Percentiles rank a stretch among this genome's conserved stretches.
Evolutionary conservation across 1,140 invertebrate species (phyloP).

Genomic region (Heliconius himera): DNA sequence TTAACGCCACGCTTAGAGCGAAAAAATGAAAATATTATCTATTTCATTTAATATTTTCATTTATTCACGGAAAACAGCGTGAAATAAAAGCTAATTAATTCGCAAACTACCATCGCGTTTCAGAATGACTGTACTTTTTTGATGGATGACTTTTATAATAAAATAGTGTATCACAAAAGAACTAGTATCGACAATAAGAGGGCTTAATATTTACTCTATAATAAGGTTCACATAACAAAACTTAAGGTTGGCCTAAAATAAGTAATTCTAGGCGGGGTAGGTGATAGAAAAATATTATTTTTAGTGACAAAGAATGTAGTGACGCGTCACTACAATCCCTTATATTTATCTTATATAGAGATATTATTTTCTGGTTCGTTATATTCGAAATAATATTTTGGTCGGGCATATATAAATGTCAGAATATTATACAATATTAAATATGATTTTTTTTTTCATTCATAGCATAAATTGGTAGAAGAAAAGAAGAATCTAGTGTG

Average conservation of each 20-base stretch:
- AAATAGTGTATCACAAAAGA: conserved; percentile 21
- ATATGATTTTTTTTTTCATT: too few relatives aligned
- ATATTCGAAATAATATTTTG: too few relatives aligned
- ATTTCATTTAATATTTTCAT: too few relatives aligned
- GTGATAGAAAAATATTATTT: not conserved
- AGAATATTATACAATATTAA: too few relatives aligned
- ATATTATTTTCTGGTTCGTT: too few relatives aligned
- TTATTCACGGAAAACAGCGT: not conserved
- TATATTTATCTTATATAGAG: not conserved
- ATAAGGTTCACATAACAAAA: conserved; percentile 18
- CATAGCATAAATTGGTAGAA: not conserved
- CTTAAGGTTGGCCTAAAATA: not conserved
- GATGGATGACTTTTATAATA: conserved; percentile 31
- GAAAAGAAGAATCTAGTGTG: too few relatives aligned
- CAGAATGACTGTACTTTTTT: conserved; percentile 22
- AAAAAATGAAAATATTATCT: too few relatives aligned
- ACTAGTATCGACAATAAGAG: conserved; percentile 24
- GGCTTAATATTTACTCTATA: conserved; percentile 21
- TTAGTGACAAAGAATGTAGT: too few relatives aligned
- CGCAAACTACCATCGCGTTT: not conserved
- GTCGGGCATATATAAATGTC: too few relatives aligned
- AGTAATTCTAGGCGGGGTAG: not conserved
- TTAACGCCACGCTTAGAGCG: too few relatives aligned
- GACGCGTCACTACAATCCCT: too few relatives aligned
- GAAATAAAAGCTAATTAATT: not conserved